phyloP scores from a whole-genome alignment of 2,888 invertebrate species.

The Callinectes sapidus region DNA sequence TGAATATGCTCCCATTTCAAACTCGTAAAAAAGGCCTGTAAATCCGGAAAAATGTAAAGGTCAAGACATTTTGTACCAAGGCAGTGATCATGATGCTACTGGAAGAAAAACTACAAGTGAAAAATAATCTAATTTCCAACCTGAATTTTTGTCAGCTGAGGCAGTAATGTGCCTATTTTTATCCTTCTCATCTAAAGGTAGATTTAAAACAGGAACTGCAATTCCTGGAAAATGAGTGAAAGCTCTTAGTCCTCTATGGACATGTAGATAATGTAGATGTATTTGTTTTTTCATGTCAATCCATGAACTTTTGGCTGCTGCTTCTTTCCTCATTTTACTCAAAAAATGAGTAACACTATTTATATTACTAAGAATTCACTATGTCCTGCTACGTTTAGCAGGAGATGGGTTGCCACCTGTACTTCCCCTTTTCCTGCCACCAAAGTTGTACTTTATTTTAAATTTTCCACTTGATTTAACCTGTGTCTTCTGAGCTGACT shows the following conservation, averaged over 20 bases:
- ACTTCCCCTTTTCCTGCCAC: neutral
- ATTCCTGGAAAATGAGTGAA: conserved; percentile 43
- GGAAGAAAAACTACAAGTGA: conserved; percentile 28
- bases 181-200: conserved; percentile 22
- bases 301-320: neutral
- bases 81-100: conserved; percentile 39
- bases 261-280: neutral
- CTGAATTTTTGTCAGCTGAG: conserved; percentile 14
- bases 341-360: neutral
- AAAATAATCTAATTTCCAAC: conserved; percentile 22
- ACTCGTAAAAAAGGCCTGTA: neutral
- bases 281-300: neutral
- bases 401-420: neutral
- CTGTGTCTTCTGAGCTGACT: conserved; percentile 10
- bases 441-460: conserved; percentile 17
- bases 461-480: conserved; percentile 34
- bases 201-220: conserved; percentile 40
- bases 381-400: conserved; percentile 50
- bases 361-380: neutral
- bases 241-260: neutral
- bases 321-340: neutral
- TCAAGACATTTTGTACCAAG: conserved; percentile 44
- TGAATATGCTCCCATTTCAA: neutral
- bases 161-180: conserved; percentile 32
- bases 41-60: neutral